A percentile compares a stretch with the other conserved stretches of the same genome.
Evolutionary conservation across 2,113 vertebrate species (phyloP).

Genomic region (Proteles cristata): DNA sequence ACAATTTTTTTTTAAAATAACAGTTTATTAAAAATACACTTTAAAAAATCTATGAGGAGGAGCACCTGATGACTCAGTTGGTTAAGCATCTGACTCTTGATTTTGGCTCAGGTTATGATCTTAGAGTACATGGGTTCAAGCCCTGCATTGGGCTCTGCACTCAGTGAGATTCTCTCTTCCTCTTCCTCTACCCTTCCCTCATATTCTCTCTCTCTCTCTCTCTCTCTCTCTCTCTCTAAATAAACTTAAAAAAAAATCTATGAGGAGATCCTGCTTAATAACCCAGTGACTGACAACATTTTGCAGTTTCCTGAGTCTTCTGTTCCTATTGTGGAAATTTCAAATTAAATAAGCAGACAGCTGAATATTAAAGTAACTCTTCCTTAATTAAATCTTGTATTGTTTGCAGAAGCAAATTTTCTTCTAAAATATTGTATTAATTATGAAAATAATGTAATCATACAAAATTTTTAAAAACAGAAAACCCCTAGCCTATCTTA

Average conservation of each 20-base stretch:
- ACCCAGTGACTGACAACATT: neutral
- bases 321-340: neutral
- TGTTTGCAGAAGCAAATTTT: neutral
- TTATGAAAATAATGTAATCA: neutral
- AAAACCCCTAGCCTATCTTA: neutral
- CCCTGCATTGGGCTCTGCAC: too few species aligned
- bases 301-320: neutral
- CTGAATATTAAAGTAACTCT: neutral
- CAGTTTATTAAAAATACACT: too few species aligned
- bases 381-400: neutral
- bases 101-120: too few species aligned
- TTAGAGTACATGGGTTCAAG: too few species aligned
- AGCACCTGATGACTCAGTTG: too few species aligned
- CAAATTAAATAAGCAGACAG: neutral
- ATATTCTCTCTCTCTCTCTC: too few species aligned
- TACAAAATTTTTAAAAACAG: neutral
- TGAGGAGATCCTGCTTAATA: neutral
- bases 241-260: neutral
- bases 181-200: too few species aligned
- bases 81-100: too few species aligned
- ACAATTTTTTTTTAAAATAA: too few species aligned
- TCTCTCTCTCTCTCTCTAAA: too few species aligned
- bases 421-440: neutral
- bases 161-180: too few species aligned
- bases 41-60: too few species aligned